phyloP scores from a whole-genome alignment of 2,113 vertebrate genomes.

The Sturnus vulgaris region DNA sequence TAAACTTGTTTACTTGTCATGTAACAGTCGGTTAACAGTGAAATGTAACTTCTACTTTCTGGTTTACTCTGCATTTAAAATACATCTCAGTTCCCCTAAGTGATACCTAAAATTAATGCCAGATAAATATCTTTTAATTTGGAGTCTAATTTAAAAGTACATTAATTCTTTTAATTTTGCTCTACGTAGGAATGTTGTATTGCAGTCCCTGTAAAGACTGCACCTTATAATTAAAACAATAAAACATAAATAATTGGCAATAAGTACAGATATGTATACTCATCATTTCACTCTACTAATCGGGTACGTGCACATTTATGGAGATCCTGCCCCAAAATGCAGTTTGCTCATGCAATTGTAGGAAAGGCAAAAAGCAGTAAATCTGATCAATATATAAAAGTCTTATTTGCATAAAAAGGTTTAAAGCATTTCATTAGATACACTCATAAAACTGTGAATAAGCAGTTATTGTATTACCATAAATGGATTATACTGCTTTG shows the following conservation, averaged over 20 bases:
- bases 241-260: conserved; percentile 50
- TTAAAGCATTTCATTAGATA: conserved; percentile 28
- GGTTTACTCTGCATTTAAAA: not conserved
- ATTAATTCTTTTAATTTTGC: conserved; percentile 13
- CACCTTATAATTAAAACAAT: conserved; percentile 69
- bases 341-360: not conserved
- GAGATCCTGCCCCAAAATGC: not conserved
- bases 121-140: conserved; percentile 58
- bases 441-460: conserved; percentile 21
- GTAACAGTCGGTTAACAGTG: conserved; percentile 72
- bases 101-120: conserved; percentile 37
- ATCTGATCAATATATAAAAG: conserved; percentile 2
- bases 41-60: conserved; percentile 66
- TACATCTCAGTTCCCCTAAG: not conserved
- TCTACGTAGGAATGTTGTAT: conserved; percentile 9
- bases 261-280: not conserved
- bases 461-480: not conserved
- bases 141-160: conserved; percentile 34
- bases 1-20: conserved; percentile 79
- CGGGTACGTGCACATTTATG: not conserved
- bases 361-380: not conserved
- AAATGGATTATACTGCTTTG: not conserved
- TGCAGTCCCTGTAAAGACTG: not conserved
- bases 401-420: not conserved
- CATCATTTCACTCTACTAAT: conserved; percentile 17